Conservation (phyloP, 2,797 vertebrate species). For the Ceryle rudis region DNA sequence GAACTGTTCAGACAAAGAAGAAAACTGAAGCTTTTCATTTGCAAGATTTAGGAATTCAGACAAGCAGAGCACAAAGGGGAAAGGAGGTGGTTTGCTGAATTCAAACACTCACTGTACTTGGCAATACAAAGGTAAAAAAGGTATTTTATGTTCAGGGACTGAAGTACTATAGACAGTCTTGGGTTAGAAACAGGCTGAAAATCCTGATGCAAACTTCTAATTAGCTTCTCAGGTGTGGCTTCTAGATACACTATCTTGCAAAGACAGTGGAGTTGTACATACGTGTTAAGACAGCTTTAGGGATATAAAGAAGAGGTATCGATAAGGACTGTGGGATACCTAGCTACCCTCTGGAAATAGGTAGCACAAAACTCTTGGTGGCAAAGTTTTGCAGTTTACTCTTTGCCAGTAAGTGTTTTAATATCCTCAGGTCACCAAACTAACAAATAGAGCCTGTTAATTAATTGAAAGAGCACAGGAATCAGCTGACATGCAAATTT, state of each 20-base stretch:
- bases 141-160: neutral
- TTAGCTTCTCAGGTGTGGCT: neutral
- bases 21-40: constrained; percentile 30
- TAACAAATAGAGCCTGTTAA: neutral
- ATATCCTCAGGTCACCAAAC: neutral
- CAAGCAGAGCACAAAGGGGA: neutral
- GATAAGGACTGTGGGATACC: neutral
- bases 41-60: neutral
- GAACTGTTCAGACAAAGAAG: neutral
- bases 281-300: neutral
- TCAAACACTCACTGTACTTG: neutral
- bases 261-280: neutral
- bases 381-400: neutral
- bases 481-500: fast-evolving
- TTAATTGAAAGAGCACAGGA: neutral
- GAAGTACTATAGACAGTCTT: neutral
- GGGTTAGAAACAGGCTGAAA: neutral
- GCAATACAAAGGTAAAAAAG: neutral
- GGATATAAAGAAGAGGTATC: neutral
- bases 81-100: neutral
- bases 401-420: neutral
- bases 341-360: neutral
- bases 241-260: neutral
- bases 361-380: neutral
- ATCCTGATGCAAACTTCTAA: neutral